These are phyloP conservation scores for Zaprionus lineosus DNA, from an alignment of 2,888 invertebrate species.

Conservation along the genomic window DNA sequence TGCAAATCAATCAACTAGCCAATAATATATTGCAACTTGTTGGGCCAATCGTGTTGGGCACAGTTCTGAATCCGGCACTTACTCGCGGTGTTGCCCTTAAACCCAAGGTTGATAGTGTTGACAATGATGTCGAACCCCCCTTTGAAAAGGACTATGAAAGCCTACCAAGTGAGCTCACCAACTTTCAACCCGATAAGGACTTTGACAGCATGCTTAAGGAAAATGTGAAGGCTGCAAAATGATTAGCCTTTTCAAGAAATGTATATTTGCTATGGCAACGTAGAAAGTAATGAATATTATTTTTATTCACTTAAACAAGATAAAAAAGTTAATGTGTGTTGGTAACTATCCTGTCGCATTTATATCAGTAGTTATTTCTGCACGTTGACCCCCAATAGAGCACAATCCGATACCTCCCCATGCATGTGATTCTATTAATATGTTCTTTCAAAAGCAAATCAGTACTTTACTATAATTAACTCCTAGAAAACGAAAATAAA, in stretches of 20 bases:
- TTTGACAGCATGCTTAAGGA: conserved; percentile 45
- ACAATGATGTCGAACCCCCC: conserved; percentile 6
- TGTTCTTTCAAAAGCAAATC: no score
- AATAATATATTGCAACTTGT: conserved; percentile 72
- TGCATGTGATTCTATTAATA: no score
- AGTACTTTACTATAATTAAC: no score
- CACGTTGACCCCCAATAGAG: no score
- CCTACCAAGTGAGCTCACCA: conserved; percentile 60
- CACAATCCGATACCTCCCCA: no score
- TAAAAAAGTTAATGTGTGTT: no score
- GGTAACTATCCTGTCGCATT: no score
- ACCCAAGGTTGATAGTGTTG: conserved; percentile 13
- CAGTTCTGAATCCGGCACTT: conserved; percentile 69
- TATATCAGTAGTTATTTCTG: no score
- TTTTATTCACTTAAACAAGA: no score
- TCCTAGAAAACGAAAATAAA: no score
- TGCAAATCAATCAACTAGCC: conserved; percentile 78
- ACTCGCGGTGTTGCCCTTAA: conserved; percentile 23
- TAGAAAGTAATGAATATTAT: no score
- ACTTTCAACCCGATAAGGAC: conserved; percentile 71
- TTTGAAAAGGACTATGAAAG: conserved; percentile 53
- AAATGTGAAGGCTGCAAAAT: conserved; percentile 4
- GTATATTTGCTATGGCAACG: conserved; percentile 9
- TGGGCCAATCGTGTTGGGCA: conserved; percentile 76
- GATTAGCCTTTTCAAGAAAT: conserved; percentile 4